Evolutionary conservation across 2,888 invertebrate species (phyloP), one percentile per base, ranked within the genome.

Genomic region (Eupsilia transversa): DNA sequence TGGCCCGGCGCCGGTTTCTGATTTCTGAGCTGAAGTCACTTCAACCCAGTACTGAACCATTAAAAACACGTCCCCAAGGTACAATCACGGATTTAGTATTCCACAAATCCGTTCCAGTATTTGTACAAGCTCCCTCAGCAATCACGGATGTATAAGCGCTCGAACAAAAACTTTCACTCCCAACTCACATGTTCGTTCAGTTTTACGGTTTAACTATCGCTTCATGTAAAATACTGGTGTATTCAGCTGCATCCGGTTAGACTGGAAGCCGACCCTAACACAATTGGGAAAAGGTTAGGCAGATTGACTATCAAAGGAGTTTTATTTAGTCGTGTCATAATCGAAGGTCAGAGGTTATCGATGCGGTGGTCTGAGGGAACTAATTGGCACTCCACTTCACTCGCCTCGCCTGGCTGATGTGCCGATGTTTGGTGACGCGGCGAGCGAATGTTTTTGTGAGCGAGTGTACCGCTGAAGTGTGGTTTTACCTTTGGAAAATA

Each of bases 321-420:
- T 86, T 67, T 75, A 78, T 83, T 87, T 83, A 9, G 63, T 74
- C 72, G 61, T 78, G 41, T 56, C 43, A 43, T 63, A 66, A 59
- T 76, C 78, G 87, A 87, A 86, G 86, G 87, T 87, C 83, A 87
- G 61, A 74, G 76, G 83, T 78, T 82, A 85, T 77, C 64, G 86
- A 14, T 73, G 70, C 72, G 77, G 69, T 46, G 72, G 30, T 35
- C 74, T 75, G 77, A 71, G 74, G 71, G 75, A 49, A 80, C 75
- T 89, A 89, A 88, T 88, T 88, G 87, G 85, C 82, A 74, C 87
- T 87, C 64, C 76, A 82, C 84, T 71, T 57, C 74, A 73, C 69
- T 82, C 66, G 73, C 59, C 69, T 82, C 66, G 73, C 59, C 52
- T 49, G 74, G 63, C 56, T 61, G 68, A 61, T 72, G 57, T 54